phyloP scores from a whole-genome alignment of 2,888 invertebrate genomes.

The Pollenia griseotomentosa region DNA sequence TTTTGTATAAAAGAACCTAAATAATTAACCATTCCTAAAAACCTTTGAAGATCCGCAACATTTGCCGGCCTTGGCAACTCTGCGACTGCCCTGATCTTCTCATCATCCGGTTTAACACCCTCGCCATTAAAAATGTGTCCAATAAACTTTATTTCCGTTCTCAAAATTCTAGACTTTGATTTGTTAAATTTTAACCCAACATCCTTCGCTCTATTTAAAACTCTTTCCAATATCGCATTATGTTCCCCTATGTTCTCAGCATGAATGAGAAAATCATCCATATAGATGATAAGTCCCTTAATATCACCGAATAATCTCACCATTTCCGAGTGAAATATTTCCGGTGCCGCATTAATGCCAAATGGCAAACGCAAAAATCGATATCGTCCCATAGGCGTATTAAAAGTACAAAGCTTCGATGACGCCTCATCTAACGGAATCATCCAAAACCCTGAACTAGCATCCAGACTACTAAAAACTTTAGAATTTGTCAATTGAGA shows the following conservation, averaged over 20 bases:
- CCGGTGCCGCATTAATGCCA: background rate
- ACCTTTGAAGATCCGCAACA: background rate
- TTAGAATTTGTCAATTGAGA: background rate
- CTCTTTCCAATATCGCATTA: too few species aligned
- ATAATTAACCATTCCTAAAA: slow-evolving; percentile 7
- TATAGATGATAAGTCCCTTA: too few species aligned
- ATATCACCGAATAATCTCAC: too few species aligned
- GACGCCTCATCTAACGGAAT: background rate
- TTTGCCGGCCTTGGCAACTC: background rate
- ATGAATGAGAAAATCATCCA: too few species aligned
- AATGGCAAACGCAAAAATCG: slow-evolving; percentile 3
- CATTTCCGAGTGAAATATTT: too few species aligned
- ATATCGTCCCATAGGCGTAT: slow-evolving; percentile 8
- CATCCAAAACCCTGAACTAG: background rate
- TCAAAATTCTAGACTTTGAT: too few species aligned
- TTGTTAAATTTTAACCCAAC: too few species aligned
- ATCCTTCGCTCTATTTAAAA: too few species aligned
- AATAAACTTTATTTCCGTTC: too few species aligned
- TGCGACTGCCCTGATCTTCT: background rate
- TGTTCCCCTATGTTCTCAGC: too few species aligned
- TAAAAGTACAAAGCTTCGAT: slow-evolving; percentile 1
- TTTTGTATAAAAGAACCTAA: too few species aligned
- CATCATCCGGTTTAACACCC: background rate
- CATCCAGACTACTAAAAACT: slow-evolving; percentile 27
- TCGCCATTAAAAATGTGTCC: too few species aligned